Conservation (phyloP, 2,888 invertebrate species). For the Lamproptera curius region DNA sequence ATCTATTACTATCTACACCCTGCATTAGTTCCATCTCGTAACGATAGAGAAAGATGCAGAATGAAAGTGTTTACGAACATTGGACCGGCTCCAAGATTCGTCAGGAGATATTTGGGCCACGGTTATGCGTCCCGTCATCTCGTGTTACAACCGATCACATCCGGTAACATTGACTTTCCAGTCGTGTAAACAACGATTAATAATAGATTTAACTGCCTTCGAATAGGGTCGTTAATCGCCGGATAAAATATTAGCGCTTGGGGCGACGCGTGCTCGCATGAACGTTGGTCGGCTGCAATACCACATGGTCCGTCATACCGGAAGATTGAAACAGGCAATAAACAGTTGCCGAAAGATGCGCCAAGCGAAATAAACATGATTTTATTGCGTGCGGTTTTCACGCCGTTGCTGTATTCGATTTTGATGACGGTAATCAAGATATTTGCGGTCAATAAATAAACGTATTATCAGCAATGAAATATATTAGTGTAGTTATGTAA, state of each 20-base stretch:
- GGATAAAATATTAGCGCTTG: conserved; percentile 17
- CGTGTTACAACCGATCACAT: conserved; percentile 60
- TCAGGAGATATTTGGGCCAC: conserved; percentile 69
- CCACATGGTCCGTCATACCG: neutral
- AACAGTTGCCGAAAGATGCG: conserved; percentile 2
- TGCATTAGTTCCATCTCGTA: no score
- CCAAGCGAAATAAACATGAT: conserved; percentile 14
- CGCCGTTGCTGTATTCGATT: neutral
- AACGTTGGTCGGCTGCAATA: neutral
- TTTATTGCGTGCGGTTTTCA: conserved; percentile 11
- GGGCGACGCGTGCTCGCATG: conserved; percentile 1
- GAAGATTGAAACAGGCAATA: neutral
- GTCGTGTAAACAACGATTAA: conserved; percentile 55
- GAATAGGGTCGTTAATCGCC: conserved; percentile 36
- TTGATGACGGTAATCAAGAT: conserved; percentile 8
- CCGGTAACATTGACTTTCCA: conserved; percentile 75
- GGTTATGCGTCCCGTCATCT: conserved; percentile 62
- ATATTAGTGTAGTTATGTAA: no score
- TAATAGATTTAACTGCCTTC: conserved; percentile 50
- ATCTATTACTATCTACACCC: no score
- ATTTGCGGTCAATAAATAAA: no score
- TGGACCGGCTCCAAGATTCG: conserved; percentile 66
- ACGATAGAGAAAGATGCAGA: conserved; percentile 27
- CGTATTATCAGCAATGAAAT: no score
- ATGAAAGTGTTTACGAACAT: conserved; percentile 59